Conservation (phyloP, 2,113 vertebrate species). For the Catharus bicknelli region DNA sequence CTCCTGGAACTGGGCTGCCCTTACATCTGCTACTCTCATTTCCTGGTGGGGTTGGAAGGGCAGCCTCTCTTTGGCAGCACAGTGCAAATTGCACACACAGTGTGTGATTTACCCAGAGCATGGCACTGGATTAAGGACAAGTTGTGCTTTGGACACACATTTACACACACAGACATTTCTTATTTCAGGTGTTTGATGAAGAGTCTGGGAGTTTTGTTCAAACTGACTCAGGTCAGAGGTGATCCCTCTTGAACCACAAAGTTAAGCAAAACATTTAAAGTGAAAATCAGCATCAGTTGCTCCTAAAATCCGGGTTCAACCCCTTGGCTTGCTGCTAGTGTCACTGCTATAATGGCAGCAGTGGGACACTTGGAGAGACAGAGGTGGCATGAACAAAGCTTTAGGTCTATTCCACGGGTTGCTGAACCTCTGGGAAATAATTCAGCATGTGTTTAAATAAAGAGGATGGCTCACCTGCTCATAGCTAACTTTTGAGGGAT, state of each 20-base stretch:
- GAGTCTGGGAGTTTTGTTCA: neutral
- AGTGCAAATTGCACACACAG: no score
- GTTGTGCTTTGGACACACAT: neutral
- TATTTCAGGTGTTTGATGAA: neutral
- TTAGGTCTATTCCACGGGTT: neutral
- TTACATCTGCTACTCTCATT: neutral
- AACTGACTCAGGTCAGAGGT: neutral
- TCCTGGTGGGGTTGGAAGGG: neutral
- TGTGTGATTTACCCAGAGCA: neutral
- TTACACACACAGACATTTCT: neutral
- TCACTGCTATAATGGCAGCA: neutral
- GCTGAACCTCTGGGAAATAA: neutral
- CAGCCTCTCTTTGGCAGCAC: neutral
- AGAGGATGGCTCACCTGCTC: neutral
- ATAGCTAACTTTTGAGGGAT: slow-evolving; percentile 17
- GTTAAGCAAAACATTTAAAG: neutral
- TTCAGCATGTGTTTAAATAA: neutral
- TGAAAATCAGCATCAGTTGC: neutral
- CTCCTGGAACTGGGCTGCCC: neutral
- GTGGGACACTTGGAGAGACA: neutral
- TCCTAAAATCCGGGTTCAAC: neutral
- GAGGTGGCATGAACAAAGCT: neutral
- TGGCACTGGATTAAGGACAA: neutral
- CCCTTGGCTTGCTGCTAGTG: neutral
- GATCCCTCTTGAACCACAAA: neutral